These are phyloP conservation scores for Molossus molossus DNA, from an alignment of 2,797 vertebrate species.

Conservation along the genomic window DNA sequence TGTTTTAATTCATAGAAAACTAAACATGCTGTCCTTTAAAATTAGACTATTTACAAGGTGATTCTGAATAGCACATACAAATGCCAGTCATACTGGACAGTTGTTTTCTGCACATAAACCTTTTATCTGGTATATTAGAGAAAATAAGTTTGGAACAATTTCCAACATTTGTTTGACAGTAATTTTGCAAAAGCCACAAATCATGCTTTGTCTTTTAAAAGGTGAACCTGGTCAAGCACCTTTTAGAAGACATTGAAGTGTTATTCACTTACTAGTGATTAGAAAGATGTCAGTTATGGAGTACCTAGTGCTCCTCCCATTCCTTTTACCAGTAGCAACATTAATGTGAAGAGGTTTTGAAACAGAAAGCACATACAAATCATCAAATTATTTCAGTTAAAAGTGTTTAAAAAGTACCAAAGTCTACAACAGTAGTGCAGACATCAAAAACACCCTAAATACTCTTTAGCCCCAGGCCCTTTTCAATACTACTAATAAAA, in stretches of 20 bases:
- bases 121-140: conserved; percentile 68
- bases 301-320: conserved; percentile 65
- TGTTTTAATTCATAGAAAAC: conserved; percentile 71
- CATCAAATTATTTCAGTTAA: conserved; percentile 82
- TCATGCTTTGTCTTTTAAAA: conserved; percentile 82
- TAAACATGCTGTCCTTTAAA: conserved; percentile 66
- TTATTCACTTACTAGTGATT: conserved; percentile 48
- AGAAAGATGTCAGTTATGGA: conserved; percentile 61
- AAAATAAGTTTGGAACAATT: conserved; percentile 78
- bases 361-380: conserved; percentile 85
- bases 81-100: conserved; percentile 57
- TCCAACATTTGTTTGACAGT: conserved; percentile 71
- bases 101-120: conserved; percentile 21
- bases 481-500: conserved; percentile 76
- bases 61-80: conserved; percentile 56
- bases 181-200: conserved; percentile 71
- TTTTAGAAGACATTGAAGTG: conserved; percentile 74
- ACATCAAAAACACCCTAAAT: conserved; percentile 80
- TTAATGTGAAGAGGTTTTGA: conserved; percentile 68
- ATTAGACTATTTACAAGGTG: conserved; percentile 73
- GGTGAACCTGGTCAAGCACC: conserved; percentile 73
- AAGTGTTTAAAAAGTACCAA: conserved; percentile 81
- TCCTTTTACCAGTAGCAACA: conserved; percentile 77
- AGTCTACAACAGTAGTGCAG: conserved; percentile 76
- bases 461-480: conserved; percentile 78